Evolutionary conservation across 2,797 vertebrate genomes (phyloP), one percentile per base, ranked within the genome.

Genomic region (Pangasius macronema): DNA sequence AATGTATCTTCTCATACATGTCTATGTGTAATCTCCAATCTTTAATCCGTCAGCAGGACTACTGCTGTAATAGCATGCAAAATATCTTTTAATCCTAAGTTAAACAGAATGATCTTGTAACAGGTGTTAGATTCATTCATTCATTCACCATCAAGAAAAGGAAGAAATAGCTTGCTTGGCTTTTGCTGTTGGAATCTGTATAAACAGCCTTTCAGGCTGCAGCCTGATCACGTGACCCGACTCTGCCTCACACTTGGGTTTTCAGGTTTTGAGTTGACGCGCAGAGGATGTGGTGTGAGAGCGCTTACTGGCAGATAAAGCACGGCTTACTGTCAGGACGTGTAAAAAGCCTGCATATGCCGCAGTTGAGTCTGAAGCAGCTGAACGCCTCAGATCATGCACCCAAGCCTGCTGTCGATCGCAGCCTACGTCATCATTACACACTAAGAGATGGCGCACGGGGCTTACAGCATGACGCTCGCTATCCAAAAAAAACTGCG

Each of bases 391-490:
- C 8, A n/a, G 7, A 70, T 49, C 53, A 67, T 33, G 46, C 42
- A 82, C 53, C 39, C 86, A 49, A 75, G 42, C 70, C 27, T 80
- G 49, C 49, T 75, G 67, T 51, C 13, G 63, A 82, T 75, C 18
- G 80, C 84, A 87, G 33, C 82, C 76, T 85, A 82, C 90, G 88
- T 88, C 90, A 91, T 86, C 39, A 16, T 55, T 63, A 76, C 75
- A 77, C 79, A 80, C 53, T 16, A 11, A 80, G 36, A 49, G 46
- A 82, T 18, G 61, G 59, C 77, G 75, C 82, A 82, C 49, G 72
- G 24, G 57, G 76, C 42, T 83, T 61, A 68, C 39, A 75, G 63
- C 13, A 33, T 85, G 61, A 75, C 42, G 77, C 24, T 76, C 53
- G 4, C 42, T 11, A 33, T 53, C 30, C 3, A 49, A 30, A n/a